Percentiles rank a stretch among this genome's conserved stretches.
Conservation (phyloP, 2,888 invertebrate species). For the Hydropsyche betteni region DNA sequence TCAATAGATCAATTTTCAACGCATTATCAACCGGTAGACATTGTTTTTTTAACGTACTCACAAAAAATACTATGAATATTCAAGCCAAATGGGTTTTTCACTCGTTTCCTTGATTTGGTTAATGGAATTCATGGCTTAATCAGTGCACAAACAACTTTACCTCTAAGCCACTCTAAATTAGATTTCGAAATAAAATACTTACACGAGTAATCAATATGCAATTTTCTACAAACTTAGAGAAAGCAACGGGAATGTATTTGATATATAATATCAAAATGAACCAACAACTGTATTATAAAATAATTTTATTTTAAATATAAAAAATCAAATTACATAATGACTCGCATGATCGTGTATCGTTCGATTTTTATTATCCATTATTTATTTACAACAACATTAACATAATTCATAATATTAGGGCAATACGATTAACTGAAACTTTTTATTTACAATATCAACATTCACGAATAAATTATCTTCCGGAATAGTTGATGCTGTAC, state of each 20-base stretch:
- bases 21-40: too few species aligned
- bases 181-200: too few species aligned
- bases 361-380: conserved; percentile 15
- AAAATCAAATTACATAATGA: conserved; percentile 29
- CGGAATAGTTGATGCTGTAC: conserved; percentile 73
- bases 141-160: too few species aligned
- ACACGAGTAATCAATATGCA: background rate
- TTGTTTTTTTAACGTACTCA: too few species aligned
- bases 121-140: too few species aligned
- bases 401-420: background rate
- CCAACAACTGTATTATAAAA: background rate
- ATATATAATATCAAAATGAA: background rate
- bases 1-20: too few species aligned
- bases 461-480: conserved; percentile 41
- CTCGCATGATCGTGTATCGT: conserved; percentile 12
- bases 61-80: too few species aligned
- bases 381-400: conserved; percentile 16
- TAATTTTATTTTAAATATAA: conserved; percentile 18
- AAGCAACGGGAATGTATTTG: background rate
- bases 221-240: background rate
- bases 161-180: too few species aligned
- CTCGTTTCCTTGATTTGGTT: too few species aligned
- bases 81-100: too few species aligned
- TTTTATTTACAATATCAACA: conserved; percentile 19
- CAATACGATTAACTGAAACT: conserved; percentile 2